Evolutionary conservation across 2,888 invertebrate species (phyloP).

Genomic region (Acheta domesticus): DNA sequence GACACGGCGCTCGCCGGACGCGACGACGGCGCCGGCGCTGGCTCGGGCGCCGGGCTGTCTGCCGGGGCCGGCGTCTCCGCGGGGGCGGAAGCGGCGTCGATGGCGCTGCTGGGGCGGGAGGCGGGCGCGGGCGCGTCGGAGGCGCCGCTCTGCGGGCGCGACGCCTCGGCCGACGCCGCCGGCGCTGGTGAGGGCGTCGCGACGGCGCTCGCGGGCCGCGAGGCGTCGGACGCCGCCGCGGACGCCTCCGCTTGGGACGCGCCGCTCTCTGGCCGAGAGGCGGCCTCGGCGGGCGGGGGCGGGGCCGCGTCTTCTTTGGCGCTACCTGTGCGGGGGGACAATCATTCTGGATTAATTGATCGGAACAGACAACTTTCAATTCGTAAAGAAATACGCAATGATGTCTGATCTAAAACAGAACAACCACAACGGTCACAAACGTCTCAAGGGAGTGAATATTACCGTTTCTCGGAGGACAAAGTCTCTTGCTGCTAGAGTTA

Average conservation of each 20-base stretch:
- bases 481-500: too few relatives aligned
- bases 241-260: neutral
- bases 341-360: too few relatives aligned
- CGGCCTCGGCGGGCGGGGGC: neutral
- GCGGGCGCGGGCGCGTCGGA: neutral
- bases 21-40: neutral
- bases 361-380: too few relatives aligned
- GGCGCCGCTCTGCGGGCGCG: neutral
- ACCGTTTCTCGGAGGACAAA: too few relatives aligned
- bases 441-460: too few relatives aligned
- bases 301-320: neutral
- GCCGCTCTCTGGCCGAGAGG: neutral
- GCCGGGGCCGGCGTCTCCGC: neutral
- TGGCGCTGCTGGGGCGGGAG: neutral
- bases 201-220: neutral
- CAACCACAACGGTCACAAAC: too few relatives aligned
- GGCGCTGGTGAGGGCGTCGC: neutral
- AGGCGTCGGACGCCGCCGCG: neutral
- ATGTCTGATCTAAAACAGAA: too few relatives aligned
- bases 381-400: too few relatives aligned
- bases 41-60: neutral
- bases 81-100: neutral
- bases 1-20: too few relatives aligned
- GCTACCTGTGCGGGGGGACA: neutral
- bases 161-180: neutral